Conservation (phyloP, 2,113 vertebrate species). For the Manacus vitellinus region DNA sequence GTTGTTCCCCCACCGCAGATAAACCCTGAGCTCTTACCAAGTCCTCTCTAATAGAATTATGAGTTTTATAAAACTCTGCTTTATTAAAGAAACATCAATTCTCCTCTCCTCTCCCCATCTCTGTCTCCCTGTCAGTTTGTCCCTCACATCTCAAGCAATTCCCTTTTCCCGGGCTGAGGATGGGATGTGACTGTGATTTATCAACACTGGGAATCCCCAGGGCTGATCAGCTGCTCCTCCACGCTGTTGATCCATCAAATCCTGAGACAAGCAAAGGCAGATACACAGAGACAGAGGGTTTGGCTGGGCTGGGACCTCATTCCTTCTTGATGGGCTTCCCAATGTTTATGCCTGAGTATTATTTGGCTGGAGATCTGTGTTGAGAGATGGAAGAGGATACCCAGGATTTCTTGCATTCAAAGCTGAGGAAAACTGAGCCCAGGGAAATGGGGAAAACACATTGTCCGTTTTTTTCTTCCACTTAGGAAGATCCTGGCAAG, state of each 20-base stretch:
- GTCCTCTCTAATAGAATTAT: neutral
- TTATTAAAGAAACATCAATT: neutral
- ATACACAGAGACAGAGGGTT: neutral
- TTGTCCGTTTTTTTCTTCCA: neutral
- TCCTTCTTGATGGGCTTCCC: slow-evolving; percentile 17
- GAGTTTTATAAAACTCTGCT: neutral
- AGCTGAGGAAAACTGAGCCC: neutral
- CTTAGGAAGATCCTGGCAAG: neutral
- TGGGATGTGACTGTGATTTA: neutral
- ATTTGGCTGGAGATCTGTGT: slow-evolving; percentile 23
- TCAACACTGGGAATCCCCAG: neutral
- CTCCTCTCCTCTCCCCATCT: neutral
- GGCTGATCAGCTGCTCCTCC: neutral
- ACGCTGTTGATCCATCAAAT: slow-evolving; percentile 6
- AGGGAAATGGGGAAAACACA: slow-evolving; percentile 9
- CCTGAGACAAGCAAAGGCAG: neutral
- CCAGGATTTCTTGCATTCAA: slow-evolving; percentile 20
- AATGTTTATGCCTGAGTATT: neutral
- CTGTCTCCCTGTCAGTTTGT: neutral
- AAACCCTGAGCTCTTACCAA: neutral
- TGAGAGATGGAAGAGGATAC: slow-evolving; percentile 50
- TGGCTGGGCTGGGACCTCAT: neutral
- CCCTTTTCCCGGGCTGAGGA: neutral
- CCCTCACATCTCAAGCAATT: neutral
- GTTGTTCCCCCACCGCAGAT: neutral